phyloP scores from a whole-genome alignment of 2,113 vertebrate genomes.

The Nasalis larvatus region DNA sequence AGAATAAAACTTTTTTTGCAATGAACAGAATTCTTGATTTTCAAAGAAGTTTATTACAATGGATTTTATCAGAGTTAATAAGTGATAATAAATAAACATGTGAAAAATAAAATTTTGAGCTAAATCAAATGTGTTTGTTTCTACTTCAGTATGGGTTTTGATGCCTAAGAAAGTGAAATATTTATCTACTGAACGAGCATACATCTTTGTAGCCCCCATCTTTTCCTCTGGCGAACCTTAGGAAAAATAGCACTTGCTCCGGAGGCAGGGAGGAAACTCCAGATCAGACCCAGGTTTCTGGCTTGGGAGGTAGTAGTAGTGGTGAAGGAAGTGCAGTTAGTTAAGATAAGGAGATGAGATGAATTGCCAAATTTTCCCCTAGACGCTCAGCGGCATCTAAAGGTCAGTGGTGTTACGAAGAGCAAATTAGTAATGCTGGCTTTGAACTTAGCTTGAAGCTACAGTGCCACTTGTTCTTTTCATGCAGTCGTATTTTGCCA shows the following conservation, averaged over 20 bases:
- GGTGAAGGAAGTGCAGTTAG: background rate
- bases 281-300: background rate
- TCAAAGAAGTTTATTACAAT: background rate
- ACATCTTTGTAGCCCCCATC: accelerated
- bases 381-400: background rate
- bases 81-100: background rate
- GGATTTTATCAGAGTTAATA: background rate
- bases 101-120: background rate
- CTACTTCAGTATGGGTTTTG: background rate
- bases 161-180: background rate
- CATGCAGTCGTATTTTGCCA: background rate
- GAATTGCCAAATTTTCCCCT: background rate
- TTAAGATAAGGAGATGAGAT: background rate
- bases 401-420: conserved; percentile 50
- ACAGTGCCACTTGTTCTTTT: background rate
- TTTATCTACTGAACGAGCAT: background rate
- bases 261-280: background rate
- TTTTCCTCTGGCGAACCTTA: background rate
- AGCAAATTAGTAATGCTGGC: background rate
- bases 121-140: background rate
- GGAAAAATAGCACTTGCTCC: background rate
- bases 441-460: conserved; percentile 19
- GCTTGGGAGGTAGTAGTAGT: background rate
- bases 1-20: background rate
- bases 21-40: background rate